These are phyloP conservation scores for Helicoverpa zea DNA, from an alignment of 1,140 invertebrate species.

Conservation along the genomic window DNA sequence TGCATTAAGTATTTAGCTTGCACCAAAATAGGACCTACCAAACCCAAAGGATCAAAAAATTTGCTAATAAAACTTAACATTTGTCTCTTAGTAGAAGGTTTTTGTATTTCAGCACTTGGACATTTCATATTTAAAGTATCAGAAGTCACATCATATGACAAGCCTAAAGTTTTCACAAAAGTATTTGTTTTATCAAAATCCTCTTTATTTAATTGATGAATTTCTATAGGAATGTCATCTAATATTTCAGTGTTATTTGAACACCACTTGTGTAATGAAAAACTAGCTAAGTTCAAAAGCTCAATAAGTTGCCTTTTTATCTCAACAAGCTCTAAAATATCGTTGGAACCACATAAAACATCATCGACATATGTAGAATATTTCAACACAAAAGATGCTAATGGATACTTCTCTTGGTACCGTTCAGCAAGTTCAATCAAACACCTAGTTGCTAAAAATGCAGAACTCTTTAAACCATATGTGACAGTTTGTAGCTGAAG, in stretches of 20 bases:
- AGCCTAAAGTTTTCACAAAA: too few relatives aligned
- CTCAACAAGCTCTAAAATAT: not conserved
- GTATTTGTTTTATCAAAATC: too few relatives aligned
- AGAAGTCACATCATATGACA: too few relatives aligned
- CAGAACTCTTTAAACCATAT: slow-evolving; percentile 5
- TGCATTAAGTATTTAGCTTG: not conserved
- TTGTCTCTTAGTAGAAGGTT: not conserved
- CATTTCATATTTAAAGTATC: too few relatives aligned
- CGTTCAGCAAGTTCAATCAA: not conserved
- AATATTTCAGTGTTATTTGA: not conserved
- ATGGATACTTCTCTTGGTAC: not conserved
- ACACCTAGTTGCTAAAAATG: not conserved
- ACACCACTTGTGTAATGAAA: not conserved
- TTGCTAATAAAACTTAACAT: not conserved
- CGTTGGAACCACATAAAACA: not conserved
- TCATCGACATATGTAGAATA: not conserved
- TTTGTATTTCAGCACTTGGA: not conserved
- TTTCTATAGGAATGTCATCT: not conserved
- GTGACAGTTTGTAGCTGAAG: not conserved
- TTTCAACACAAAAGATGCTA: not conserved
- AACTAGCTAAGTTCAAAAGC: not conserved
- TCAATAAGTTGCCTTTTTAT: not conserved
- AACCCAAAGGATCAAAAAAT: not conserved
- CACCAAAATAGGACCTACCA: not conserved
- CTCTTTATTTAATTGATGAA: too few relatives aligned